Evolutionary conservation across 2,113 vertebrate genomes (phyloP).

Genomic region (Oryzias curvinotus): DNA sequence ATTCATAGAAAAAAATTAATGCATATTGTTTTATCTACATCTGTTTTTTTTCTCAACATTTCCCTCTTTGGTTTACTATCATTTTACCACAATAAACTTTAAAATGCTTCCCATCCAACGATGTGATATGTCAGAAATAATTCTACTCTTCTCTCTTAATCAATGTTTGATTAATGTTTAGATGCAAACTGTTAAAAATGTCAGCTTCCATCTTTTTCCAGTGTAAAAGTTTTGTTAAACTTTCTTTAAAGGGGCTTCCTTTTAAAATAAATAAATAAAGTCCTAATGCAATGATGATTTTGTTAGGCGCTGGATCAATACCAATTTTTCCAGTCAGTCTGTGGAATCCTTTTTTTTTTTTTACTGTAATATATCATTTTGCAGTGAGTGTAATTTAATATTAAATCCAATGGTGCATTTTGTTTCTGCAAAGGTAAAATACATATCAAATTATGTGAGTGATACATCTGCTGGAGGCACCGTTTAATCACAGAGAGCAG

Average conservation of each 20-base stretch:
- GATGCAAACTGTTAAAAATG: too few relatives aligned
- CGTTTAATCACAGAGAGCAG: conserved; percentile 41
- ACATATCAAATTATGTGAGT: conserved; percentile 14
- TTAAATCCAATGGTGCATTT: not conserved
- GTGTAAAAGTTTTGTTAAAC: too few relatives aligned
- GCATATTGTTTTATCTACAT: conserved; percentile 53
- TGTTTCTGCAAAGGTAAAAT: not conserved
- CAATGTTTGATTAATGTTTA: not conserved
- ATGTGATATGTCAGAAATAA: conserved; percentile 21
- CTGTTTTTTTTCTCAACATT: conserved; percentile 47
- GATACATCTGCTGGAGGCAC: conserved; percentile 27
- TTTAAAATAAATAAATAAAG: not conserved
- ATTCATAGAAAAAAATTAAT: conserved; percentile 30
- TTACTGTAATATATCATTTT: not conserved
- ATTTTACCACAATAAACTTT: conserved; percentile 55
- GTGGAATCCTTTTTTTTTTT: conserved; percentile 10
- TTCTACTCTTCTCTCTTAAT: conserved; percentile 20
- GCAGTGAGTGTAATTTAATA: not conserved
- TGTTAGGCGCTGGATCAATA: not conserved
- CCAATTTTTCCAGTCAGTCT: not conserved
- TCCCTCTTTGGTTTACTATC: conserved; percentile 33
- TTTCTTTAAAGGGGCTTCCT: too few relatives aligned
- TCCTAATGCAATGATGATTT: not conserved
- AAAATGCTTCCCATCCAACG: conserved; percentile 11
- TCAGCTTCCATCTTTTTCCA: too few relatives aligned